A percentile compares a stretch with the other conserved stretches of the same genome.
These are phyloP conservation scores for Pyrrhosoma nymphula DNA, from an alignment of 2,888 invertebrate species.

Conservation along the genomic window DNA sequence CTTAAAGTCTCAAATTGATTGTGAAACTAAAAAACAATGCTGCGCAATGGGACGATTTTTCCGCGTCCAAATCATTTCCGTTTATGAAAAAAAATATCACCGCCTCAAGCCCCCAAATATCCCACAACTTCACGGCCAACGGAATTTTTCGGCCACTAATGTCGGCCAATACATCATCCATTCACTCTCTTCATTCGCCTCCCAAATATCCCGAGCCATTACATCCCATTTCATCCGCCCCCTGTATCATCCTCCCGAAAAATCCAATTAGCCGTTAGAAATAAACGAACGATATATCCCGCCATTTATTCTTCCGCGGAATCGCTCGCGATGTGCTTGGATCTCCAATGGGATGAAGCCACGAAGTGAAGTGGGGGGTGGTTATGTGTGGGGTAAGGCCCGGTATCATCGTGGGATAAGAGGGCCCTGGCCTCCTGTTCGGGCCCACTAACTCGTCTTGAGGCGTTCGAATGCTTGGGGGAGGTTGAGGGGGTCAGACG, in stretches of 20 bases:
- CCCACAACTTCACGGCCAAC: neutral
- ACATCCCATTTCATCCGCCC: neutral
- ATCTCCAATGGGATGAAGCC: neutral
- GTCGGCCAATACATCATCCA: constrained; percentile 39
- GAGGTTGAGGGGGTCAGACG: neutral
- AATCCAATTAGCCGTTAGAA: constrained; percentile 40
- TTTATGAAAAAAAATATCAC: neutral
- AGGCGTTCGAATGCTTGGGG: neutral
- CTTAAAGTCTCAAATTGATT: neutral
- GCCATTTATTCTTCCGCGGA: constrained; percentile 44
- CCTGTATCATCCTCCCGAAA: neutral
- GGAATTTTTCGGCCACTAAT: constrained; percentile 26
- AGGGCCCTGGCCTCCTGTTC: neutral
- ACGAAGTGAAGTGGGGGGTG: neutral
- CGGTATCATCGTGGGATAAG: neutral
- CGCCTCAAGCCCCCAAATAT: neutral
- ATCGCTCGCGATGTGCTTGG: constrained; percentile 4
- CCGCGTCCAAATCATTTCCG: neutral
- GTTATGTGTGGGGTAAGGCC: neutral
- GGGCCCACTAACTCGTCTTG: neutral
- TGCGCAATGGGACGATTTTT: neutral
- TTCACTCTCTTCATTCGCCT: neutral
- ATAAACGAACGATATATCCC: constrained; percentile 53
- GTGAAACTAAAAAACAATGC: neutral
- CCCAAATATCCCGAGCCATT: neutral